Evolutionary conservation across 2,888 invertebrate genomes (phyloP).

Genomic region (Scaptomyza tumidula): DNA sequence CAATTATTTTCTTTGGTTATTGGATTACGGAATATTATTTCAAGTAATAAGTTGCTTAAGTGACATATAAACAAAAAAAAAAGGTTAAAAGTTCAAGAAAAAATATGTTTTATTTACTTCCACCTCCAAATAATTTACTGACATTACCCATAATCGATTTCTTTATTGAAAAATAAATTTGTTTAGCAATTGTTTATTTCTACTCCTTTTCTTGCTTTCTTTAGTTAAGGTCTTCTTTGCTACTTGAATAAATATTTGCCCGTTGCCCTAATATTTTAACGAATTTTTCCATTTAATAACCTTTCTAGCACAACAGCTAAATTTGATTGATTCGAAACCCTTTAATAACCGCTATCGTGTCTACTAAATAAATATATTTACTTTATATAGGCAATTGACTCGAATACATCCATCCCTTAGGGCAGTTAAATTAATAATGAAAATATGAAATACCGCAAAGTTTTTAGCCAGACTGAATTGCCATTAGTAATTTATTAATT

Average conservation of each 20-base stretch:
- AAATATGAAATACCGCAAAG: conserved; percentile 43
- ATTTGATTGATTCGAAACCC: neutral
- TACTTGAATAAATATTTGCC: neutral
- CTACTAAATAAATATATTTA: conserved; percentile 14
- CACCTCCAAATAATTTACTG: no score
- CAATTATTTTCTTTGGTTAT: neutral
- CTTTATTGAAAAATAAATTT: no score
- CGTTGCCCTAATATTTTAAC: neutral
- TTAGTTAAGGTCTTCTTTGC: neutral
- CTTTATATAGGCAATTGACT: conserved; percentile 18
- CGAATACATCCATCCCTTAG: conserved; percentile 17
- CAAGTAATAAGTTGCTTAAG: no score
- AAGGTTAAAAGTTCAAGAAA: no score
- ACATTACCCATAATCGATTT: no score
- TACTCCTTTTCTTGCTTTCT: neutral
- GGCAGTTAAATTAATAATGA: conserved; percentile 40
- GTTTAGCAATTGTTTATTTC: neutral
- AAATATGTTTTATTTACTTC: no score
- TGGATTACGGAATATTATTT: no score
- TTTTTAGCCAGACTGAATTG: conserved; percentile 37
- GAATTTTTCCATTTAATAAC: neutral
- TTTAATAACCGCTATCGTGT: conserved; percentile 8
- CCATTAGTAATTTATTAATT: conserved; percentile 54
- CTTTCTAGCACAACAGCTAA: neutral
- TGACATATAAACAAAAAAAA: no score